Conservation (phyloP, 2,113 vertebrate species). For the Corvus cornix region DNA sequence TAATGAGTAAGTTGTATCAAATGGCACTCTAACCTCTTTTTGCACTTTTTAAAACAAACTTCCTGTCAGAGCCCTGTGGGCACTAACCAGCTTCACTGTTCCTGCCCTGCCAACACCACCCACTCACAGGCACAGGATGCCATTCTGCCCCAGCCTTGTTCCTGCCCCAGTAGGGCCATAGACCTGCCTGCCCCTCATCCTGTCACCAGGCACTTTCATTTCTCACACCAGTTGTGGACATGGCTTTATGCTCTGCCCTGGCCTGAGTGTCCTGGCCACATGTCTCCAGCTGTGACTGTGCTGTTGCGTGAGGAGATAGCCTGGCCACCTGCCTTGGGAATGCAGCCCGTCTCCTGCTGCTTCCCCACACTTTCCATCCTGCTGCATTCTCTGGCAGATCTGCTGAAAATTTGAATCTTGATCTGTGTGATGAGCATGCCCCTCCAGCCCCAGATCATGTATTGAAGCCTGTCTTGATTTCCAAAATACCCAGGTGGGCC, state of each 20-base stretch:
- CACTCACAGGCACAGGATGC: not conserved
- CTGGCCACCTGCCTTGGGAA: not conserved
- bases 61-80: not conserved
- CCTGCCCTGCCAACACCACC: not conserved
- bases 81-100: not conserved
- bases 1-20: not conserved
- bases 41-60: not conserved
- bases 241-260: not conserved
- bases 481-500: not conserved
- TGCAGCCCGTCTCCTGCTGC: not conserved
- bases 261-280: not conserved
- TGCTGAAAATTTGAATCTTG: not conserved
- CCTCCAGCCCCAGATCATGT: not conserved
- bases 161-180: rapidly evolving
- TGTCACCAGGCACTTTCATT: not conserved
- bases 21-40: not conserved
- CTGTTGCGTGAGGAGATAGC: not conserved
- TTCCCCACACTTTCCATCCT: not conserved
- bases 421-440: not conserved
- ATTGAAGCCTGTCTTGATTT: not conserved
- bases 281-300: not conserved
- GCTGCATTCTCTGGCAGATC: not conserved
- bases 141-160: not conserved
- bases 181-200: not conserved
- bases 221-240: not conserved